Base-by-base conservation (phyloP, 2,888 invertebrate species). In the Busseola fusca region DNA sequence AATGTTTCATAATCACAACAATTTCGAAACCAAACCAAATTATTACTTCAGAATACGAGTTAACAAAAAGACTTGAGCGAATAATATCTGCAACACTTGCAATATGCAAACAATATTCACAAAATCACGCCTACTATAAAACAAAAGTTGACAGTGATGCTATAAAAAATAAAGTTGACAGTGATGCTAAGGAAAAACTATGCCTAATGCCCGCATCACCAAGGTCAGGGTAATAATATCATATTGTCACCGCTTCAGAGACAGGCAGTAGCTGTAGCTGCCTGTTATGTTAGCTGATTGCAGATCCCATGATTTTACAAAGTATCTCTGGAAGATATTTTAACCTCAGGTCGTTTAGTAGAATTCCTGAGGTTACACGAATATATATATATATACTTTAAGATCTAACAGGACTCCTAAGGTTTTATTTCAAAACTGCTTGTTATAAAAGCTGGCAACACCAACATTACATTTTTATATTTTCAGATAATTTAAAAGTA, bases 151-250 rank as follows among this genome's bases (percentile, higher is more conserved):
- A 52, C 25, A 4, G 25, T 42, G 2, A 34, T n/a, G n/a, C 9
- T 21, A n/a, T n/a, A 18, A 50, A 54, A 25, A 34, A 34, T 34
- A 4, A 21, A n/a, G 21, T 42, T 42, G 10, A 52, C 25, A 4
- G 25, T 42, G 2, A 34, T n/a, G n/a, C 9, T 21, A 14, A 42
- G 18, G 25, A 3, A 42, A 9, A 52, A 25, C 14, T 69, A 40
- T 16, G 25, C 37, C 6, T 34, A 45, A 27, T 71, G 9, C 40
- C 48, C 25, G 40, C 25, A 34, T 30, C n/a, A 48, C 48, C 16
- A 37, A 75, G 37, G 69, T 59, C 57, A n/a, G 3, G 27, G 27
- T 58, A 45, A 50, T 76, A 42, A 52, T 52, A 45, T 45, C 77
- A 25, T 25, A 21, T 34, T 37, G 16, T 27, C 57, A 68, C 57